Evolutionary conservation across 1,140 invertebrate species (phyloP).

Genomic region (Scaptomyza graminum): DNA sequence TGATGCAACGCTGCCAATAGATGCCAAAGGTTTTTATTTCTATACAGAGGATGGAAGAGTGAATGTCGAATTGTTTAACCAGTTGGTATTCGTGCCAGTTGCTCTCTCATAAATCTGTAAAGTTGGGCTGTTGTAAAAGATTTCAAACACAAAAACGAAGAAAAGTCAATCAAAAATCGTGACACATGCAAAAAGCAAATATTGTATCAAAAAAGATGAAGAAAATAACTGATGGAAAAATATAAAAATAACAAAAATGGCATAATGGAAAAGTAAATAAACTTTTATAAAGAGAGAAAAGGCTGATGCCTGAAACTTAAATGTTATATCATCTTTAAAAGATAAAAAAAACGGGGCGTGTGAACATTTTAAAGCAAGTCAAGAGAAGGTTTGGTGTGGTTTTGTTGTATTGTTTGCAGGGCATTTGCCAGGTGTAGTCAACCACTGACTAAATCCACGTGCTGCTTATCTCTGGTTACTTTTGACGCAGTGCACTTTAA

Average conservation of each 20-base stretch:
- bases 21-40: constrained; percentile 47
- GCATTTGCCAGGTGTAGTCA: not conserved
- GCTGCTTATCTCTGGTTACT: constrained; percentile 40
- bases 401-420: no score
- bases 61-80: constrained; percentile 22
- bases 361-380: not conserved
- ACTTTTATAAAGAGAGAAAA: constrained; percentile 6
- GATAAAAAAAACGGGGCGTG: not conserved
- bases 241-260: constrained; percentile 9
- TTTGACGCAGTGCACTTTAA: constrained; percentile 62
- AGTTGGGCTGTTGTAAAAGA: constrained; percentile 4
- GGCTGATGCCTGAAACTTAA: no score
- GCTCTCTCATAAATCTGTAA: constrained; percentile 17
- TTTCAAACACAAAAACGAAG: not conserved
- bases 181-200: constrained; percentile 33
- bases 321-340: not conserved
- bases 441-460: not conserved
- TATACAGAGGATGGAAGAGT: not conserved
- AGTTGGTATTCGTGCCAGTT: constrained; percentile 2
- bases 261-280: constrained; percentile 13
- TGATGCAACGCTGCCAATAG: constrained; percentile 58
- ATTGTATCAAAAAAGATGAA: constrained; percentile 27
- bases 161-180: constrained; percentile 22
- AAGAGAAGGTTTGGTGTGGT: not conserved
- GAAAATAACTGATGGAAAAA: not conserved